Conservation (phyloP, 2,113 vertebrate species). For the Thunnus maccoyii region DNA sequence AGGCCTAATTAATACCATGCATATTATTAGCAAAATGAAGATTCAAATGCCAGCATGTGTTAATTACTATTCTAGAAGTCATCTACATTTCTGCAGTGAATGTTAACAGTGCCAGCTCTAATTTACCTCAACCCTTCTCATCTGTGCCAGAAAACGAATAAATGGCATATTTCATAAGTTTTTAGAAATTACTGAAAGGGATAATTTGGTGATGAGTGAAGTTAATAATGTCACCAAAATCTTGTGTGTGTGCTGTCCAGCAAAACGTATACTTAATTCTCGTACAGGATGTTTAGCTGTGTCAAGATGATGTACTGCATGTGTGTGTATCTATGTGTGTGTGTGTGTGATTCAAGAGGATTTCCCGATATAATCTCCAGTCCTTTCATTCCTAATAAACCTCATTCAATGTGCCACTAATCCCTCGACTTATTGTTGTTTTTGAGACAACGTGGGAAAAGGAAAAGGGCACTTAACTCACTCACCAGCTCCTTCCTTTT, state of each 20-base stretch:
- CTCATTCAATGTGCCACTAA: conserved; percentile 55
- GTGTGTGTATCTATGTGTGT: background rate
- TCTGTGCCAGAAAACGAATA: conserved; percentile 47
- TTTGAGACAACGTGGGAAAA: conserved; percentile 62
- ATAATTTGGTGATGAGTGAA: no score
- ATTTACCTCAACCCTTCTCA: conserved; percentile 64
- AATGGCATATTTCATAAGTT: conserved; percentile 20
- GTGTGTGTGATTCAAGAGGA: conserved; percentile 49
- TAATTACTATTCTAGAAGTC: conserved; percentile 80
- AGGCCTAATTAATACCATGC: conserved; percentile 85
- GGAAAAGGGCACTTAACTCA: conserved; percentile 40
- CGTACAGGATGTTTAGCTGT: conserved; percentile 49
- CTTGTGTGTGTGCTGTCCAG: background rate
- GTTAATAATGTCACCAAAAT: no score
- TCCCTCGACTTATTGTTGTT: conserved; percentile 46
- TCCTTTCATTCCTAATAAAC: conserved; percentile 70
- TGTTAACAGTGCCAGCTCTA: conserved; percentile 63
- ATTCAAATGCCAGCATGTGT: conserved; percentile 80
- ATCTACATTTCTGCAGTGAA: conserved; percentile 66
- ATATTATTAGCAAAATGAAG: conserved; percentile 84
- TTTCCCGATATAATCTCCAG: conserved; percentile 73
- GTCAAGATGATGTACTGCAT: conserved; percentile 25
- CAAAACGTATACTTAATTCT: background rate
- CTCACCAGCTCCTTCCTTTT: conserved; percentile 17
- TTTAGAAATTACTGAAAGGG: conserved; percentile 16